Evolutionary conservation across 2,797 vertebrate genomes (phyloP), one percentile per base, ranked within the genome.

Genomic region (Schizopygopsis malacanthus): DNA sequence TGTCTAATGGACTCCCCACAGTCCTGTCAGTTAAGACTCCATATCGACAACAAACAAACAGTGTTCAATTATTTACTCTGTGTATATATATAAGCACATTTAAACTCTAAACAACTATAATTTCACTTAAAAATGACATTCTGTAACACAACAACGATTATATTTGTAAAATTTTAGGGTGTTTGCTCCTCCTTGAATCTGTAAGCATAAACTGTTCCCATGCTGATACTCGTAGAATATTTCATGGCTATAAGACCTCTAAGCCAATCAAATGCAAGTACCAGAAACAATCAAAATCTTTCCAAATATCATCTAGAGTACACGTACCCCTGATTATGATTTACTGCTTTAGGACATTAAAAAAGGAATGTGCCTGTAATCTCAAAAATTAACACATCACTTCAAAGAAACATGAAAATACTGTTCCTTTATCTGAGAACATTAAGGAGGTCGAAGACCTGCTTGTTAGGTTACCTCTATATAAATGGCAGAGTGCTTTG

Each of bases 401-500:
- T 37, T 45, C 1, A 76, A 15, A 76, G 3, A 47, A 59, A 37
- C 56, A 63, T 47, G 16, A 33, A 20, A 15, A 50, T 61, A 67
- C 6, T 25, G 8, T 54, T 67, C 33, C 33, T 67, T 18, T 67
- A 83, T 65, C 7, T 65, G 28, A 76, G 43, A 67, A 76, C 22
- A 83, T 67, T 15, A n/a, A 20, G 39, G 25, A 70, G 37, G 83
- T 78, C 6, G 2, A 78, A 43, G 47, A 18, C 7, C 33, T 59
- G 39, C 18, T 39, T 72, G 65, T 79, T 79, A 85, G 65, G 18
- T 79, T 71, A 71, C 56, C 20, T 45, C 75, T 69, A 25, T 28
- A 70, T 54, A 85, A 85, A 79, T 79, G 76, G 75, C 65, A 85
- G n/a, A 47, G 83, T 79, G 52, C 76, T 84, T 54, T 84, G 75